Evolutionary conservation across 2,113 vertebrate species (phyloP).

Genomic region (Nibea coibor): DNA sequence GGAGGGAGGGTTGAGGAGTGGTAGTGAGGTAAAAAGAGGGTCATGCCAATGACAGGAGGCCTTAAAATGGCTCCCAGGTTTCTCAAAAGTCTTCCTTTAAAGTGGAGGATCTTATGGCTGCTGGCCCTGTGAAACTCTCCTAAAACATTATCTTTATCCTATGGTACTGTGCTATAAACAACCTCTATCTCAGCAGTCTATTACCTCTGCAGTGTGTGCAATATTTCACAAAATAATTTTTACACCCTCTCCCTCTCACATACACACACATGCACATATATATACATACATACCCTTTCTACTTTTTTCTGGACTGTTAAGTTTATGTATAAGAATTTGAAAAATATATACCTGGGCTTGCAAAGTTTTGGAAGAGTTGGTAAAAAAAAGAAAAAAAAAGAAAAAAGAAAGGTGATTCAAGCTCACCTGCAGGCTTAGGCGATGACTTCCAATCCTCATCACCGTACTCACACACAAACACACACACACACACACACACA

Average conservation of each 20-base stretch:
- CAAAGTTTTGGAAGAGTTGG: slow-evolving; percentile 59
- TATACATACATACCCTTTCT: slow-evolving; percentile 12
- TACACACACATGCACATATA: not conserved
- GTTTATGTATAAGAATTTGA: slow-evolving; percentile 34
- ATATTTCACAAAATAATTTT: slow-evolving; percentile 57
- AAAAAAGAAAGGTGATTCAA: slow-evolving; percentile 39
- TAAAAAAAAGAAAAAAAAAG: slow-evolving; percentile 11
- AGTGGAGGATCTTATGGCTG: slow-evolving; percentile 29
- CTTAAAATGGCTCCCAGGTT: slow-evolving; percentile 38
- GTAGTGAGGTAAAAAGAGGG: slow-evolving; percentile 61
- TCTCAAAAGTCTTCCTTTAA: slow-evolving; percentile 33
- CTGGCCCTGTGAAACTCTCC: slow-evolving; percentile 52
- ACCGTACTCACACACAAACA: slow-evolving; percentile 11
- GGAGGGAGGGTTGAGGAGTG: not conserved
- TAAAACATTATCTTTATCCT: slow-evolving; percentile 71
- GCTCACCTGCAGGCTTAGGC: slow-evolving; percentile 49
- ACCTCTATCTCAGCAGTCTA: slow-evolving; percentile 43
- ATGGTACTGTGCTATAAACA: slow-evolving; percentile 55
- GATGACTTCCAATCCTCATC: slow-evolving; percentile 39
- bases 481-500: slow-evolving; percentile 4
- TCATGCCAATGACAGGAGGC: slow-evolving; percentile 61
- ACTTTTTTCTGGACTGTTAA: slow-evolving; percentile 48
- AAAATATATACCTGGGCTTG: slow-evolving; percentile 41
- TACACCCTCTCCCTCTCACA: slow-evolving; percentile 17
- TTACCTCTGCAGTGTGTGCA: slow-evolving; percentile 42